phyloP scores from a whole-genome alignment of 2,113 vertebrate species.

The Callaeas wilsoni region DNA sequence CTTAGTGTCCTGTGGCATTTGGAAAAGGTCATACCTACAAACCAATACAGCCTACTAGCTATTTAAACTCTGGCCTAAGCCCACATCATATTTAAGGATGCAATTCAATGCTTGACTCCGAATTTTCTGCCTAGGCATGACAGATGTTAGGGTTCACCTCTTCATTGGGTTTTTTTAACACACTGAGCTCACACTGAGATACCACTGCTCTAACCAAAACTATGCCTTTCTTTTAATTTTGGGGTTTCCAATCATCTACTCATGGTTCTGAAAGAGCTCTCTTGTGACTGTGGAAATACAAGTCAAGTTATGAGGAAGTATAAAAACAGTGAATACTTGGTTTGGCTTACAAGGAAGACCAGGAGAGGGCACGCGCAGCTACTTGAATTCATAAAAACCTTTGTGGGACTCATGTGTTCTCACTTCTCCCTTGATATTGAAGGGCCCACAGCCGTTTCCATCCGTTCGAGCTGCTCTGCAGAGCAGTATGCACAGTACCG shows the following conservation, averaged over 20 bases:
- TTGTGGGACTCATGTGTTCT: neutral
- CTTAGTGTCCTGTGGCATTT: neutral
- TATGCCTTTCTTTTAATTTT: neutral
- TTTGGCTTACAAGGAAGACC: neutral
- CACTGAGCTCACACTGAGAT: neutral
- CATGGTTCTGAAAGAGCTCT: neutral
- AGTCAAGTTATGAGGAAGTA: neutral
- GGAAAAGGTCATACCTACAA: neutral
- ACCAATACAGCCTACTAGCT: neutral
- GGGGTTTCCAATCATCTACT: neutral
- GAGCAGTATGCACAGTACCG: neutral
- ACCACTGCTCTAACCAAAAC: neutral
- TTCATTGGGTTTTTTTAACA: neutral
- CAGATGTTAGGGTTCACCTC: neutral
- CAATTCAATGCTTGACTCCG: neutral
- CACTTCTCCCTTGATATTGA: neutral
- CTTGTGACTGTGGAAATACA: neutral
- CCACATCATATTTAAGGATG: neutral
- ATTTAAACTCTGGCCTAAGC: neutral
- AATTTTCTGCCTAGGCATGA: neutral
- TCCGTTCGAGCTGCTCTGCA: neutral
- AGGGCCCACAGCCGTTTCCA: neutral
- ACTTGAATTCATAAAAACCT: neutral
- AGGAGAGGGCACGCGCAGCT: neutral
- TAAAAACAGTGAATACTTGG: neutral